Evolutionary conservation across 2,113 vertebrate genomes (phyloP), one percentile per base, ranked within the genome.

Genomic region (Varanus komodoensis): DNA sequence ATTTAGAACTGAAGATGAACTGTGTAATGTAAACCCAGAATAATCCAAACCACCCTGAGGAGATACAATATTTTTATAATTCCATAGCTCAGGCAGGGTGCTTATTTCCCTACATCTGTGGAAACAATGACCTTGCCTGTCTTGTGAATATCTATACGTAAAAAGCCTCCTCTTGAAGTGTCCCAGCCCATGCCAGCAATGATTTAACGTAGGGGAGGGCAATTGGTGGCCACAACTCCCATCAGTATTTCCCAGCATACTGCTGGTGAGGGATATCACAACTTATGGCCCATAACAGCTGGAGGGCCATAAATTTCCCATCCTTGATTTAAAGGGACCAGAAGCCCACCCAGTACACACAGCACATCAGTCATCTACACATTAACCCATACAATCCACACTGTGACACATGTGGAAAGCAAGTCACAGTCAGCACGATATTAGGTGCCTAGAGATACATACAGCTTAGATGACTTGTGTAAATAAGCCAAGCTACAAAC

Each of bases 1-100:
- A 93, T 87, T 71, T 8, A 93, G 32, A 64, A 88, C 88, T 8
- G 81, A 88, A 89, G 75, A 94, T 44, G 44, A 79, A 92, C 11
- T 3, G 34, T 80, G 87, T 3, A 83, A 32, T 32, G 27, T 81
- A 84, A 94, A 82, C 8, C 25, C n/a, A 32, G 89, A 87, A 91
- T 87, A 93, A 89, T 5, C 61, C 2, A 48, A 78, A n/a, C 27
- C 34, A n/a, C 64, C 61, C 44, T 82, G 17, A 77, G 50, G 19
- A 57, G 44, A 84, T 67, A 29, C 4, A 87, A 6, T 6, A 9
- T 50, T 94, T 78, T 92, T 29, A 52, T 83, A 71, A 15, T 91
- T 7, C 48, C 57, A 87, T 89, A 69, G 34, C n/a, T 67, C 85
- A 84, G 61, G 69, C 73, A 84, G 44, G 61, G 86, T 68, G n/a